Evolutionary conservation across 2,888 invertebrate genomes (phyloP).

Genomic region (Polymixis flavicincta): DNA sequence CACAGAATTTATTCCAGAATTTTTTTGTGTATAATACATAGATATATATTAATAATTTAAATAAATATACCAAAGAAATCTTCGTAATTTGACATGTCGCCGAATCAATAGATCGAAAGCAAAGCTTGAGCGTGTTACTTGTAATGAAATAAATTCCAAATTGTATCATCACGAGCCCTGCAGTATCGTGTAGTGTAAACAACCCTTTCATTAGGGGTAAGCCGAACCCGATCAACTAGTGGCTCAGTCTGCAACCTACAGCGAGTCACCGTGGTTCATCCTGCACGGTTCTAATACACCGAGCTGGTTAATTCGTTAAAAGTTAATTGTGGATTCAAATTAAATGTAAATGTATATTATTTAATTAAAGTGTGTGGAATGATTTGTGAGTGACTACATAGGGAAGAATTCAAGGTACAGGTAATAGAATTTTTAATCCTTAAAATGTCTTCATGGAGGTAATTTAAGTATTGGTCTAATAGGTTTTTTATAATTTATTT

Average conservation of each 20-base stretch:
- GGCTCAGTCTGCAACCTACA: conserved; percentile 77
- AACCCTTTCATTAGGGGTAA: conserved; percentile 78
- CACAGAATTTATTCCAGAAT: no score
- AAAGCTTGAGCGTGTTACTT: no score
- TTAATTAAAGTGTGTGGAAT: conserved; percentile 5
- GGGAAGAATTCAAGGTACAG: conserved; percentile 29
- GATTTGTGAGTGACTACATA: not conserved
- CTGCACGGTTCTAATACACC: not conserved
- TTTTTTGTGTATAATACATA: no score
- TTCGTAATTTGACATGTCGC: no score
- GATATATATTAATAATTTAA: no score
- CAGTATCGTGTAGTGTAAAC: conserved; percentile 68
- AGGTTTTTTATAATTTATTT: no score
- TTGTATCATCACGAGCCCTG: conserved; percentile 36
- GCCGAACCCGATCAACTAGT: conserved; percentile 78
- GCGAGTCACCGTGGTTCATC: conserved; percentile 62
- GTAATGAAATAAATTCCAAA: not conserved
- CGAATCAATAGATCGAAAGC: no score
- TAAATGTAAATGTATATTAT: not conserved
- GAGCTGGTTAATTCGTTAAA: not conserved
- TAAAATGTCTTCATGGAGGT: not conserved
- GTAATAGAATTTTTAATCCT: no score
- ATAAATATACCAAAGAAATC: no score
- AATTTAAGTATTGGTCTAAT: no score
- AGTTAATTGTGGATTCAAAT: not conserved